Evolutionary conservation across 2,888 invertebrate genomes (phyloP), one percentile per base, ranked within the genome.

Genomic region (Cantharis lateralis): DNA sequence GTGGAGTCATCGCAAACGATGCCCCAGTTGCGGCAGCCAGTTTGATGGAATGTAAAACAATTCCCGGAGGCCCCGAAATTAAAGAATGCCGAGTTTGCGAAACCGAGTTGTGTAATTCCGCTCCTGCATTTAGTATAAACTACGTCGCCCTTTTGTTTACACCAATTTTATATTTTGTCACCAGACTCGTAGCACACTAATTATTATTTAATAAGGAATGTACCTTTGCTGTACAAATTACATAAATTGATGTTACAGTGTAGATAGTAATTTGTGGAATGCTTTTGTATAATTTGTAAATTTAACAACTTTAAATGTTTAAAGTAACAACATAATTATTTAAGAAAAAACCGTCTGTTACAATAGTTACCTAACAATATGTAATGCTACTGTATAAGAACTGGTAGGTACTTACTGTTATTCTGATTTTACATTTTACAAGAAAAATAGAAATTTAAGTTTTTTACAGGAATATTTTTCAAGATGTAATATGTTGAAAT

Each of bases 231-330:
- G 64, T 66, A 20, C 24, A 66, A 66, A 66, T 66, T 66, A 63
- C 18, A 63, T 18, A 18, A 48, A 48, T 48, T 48, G 24, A 18
- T 66, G 63, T 63, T 63, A 66, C 64, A 26, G 63, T 63, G 16
- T 73, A 73, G 73, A 69, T 73, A 73, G 73, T 64, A 66, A 66
- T 72, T 48, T 63, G 64, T 66, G 20, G 71, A 62, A 62, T 71
- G 71, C 73, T 66, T 66, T 68, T 24, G 64, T 68, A 68, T 73
- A 68, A 69, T 73, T 73, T 32, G 48, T 72, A 72, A 69, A 15
- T 26, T 61, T 15, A 68, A 73, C 68, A 62, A 73, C 68, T 48
- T 69, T 68, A 69, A 62, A 20, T 64, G 20, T 64, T 20, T 64
- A 20, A 48, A 48, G 32, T 48, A 48, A 48, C 32, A 48, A 48